Evolutionary conservation across 2,888 invertebrate genomes (phyloP).

Genomic region (Hypena proboscidalis): DNA sequence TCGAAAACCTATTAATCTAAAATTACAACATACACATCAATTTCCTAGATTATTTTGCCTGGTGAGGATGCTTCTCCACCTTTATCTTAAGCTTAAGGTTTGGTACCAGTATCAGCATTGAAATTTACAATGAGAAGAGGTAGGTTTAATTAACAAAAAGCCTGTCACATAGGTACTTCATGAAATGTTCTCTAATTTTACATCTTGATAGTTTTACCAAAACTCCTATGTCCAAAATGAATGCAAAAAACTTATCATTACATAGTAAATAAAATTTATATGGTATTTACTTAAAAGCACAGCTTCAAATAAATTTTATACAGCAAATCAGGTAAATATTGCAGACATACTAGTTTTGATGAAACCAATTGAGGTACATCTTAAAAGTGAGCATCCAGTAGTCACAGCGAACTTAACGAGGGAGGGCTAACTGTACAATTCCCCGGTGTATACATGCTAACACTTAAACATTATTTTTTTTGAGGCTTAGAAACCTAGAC

Average conservation of each 20-base stretch:
- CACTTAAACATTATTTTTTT: conserved; percentile 84
- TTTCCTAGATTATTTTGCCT: conserved; percentile 71
- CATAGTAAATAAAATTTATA: conserved; percentile 61
- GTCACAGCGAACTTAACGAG: conserved; percentile 85
- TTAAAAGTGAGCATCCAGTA: conserved; percentile 77
- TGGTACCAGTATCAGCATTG: conserved; percentile 82
- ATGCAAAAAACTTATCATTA: conserved; percentile 58
- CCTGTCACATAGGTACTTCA: conserved; percentile 65
- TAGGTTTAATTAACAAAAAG: conserved; percentile 81
- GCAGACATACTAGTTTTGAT: conserved; percentile 77
- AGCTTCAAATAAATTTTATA: conserved; percentile 64
- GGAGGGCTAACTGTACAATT: conserved; percentile 86
- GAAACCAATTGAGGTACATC: conserved; percentile 74
- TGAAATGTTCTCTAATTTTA: conserved; percentile 82
- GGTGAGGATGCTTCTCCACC: conserved; percentile 43
- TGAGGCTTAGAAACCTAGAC: conserved; percentile 80
- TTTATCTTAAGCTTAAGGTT: conserved; percentile 74
- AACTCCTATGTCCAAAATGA: conserved; percentile 70
- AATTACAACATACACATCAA: conserved; percentile 85
- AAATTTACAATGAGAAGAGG: conserved; percentile 83
- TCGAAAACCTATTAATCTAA: conserved; percentile 85
- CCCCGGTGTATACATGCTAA: conserved; percentile 83
- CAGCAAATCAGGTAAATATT: conserved; percentile 56
- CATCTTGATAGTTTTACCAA: conserved; percentile 76
- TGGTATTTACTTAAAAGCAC: conserved; percentile 68